These are phyloP conservation scores for Cantharis flavilabris DNA, from an alignment of 2,888 invertebrate genomes.

Conservation along the genomic window DNA sequence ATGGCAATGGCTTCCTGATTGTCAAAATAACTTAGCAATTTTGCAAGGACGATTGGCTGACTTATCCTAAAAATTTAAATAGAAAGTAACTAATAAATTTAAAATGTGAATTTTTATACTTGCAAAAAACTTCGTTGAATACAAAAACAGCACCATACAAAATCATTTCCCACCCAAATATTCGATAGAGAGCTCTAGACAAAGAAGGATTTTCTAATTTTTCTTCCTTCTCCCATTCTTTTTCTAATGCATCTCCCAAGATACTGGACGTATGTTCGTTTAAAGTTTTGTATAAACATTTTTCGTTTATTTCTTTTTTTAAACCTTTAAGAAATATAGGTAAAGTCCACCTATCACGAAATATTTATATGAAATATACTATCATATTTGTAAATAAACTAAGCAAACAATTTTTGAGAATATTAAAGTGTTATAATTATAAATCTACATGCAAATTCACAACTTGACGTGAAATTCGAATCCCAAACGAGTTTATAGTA, in stretches of 20 bases:
- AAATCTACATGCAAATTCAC: too few relatives aligned
- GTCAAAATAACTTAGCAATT: constrained; percentile 64
- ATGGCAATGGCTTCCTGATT: constrained; percentile 52
- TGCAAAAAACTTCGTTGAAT: constrained; percentile 32
- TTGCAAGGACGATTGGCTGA: constrained; percentile 54
- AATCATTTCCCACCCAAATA: constrained; percentile 42
- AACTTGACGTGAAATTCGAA: too few relatives aligned
- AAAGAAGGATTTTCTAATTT: constrained; percentile 37
- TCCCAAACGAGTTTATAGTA: background rate
- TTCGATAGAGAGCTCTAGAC: constrained; percentile 36
- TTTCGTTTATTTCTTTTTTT: constrained; percentile 55
- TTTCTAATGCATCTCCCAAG: constrained; percentile 66
- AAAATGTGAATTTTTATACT: constrained; percentile 22
- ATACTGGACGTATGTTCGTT: constrained; percentile 65
- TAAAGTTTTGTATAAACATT: constrained; percentile 57
- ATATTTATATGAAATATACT: background rate
- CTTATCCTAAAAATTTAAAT: constrained; percentile 23
- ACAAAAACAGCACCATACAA: constrained; percentile 32
- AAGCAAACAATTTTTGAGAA: background rate
- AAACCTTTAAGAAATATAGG: constrained; percentile 56
- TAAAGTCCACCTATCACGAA: constrained; percentile 54
- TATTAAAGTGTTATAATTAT: too few relatives aligned
- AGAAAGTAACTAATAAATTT: background rate
- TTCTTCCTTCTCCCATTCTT: constrained; percentile 47
- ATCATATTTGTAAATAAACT: background rate